phyloP scores from a whole-genome alignment of 2,888 invertebrate genomes.

The Panopea generosa region DNA sequence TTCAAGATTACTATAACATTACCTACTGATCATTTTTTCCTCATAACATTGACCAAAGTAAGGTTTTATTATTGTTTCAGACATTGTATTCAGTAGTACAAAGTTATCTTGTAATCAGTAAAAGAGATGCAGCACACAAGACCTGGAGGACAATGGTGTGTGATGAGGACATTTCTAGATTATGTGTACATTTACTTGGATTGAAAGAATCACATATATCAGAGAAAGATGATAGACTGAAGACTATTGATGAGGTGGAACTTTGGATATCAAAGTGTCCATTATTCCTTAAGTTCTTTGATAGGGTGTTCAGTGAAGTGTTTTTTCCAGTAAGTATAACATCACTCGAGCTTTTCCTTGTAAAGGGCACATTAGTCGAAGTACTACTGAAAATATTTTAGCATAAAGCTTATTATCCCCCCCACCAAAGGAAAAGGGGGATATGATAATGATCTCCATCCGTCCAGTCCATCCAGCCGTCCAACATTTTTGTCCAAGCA shows the following conservation, averaged over 20 bases:
- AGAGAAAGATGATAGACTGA: conserved; percentile 25
- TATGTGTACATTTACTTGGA: conserved; percentile 60
- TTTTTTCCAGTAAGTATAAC: conserved; percentile 62
- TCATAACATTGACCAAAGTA: too few relatives aligned
- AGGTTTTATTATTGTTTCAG: conserved; percentile 48
- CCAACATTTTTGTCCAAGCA: too few relatives aligned
- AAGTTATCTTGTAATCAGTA: conserved; percentile 33
- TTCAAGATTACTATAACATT: too few relatives aligned
- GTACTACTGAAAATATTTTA: too few relatives aligned
- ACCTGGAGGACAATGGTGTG: conserved; percentile 66
- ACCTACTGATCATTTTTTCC: too few relatives aligned
- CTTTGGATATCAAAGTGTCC: conserved; percentile 72
- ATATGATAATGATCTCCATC: too few relatives aligned
- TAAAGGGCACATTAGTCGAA: too few relatives aligned
- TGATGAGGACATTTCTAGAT: conserved; percentile 49
- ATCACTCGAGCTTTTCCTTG: too few relatives aligned
- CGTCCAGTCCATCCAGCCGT: too few relatives aligned
- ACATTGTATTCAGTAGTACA: conserved; percentile 35
- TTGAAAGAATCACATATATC: conserved; percentile 20
- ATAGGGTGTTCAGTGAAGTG: conserved; percentile 71
- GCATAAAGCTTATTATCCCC: too few relatives aligned
- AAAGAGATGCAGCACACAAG: conserved; percentile 36
- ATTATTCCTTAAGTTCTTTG: conserved; percentile 72
- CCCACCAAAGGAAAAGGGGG: too few relatives aligned
- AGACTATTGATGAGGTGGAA: conserved; percentile 66